phyloP scores from a whole-genome alignment of 2,797 vertebrate genomes.

The Otolemur crassicaudatus region DNA sequence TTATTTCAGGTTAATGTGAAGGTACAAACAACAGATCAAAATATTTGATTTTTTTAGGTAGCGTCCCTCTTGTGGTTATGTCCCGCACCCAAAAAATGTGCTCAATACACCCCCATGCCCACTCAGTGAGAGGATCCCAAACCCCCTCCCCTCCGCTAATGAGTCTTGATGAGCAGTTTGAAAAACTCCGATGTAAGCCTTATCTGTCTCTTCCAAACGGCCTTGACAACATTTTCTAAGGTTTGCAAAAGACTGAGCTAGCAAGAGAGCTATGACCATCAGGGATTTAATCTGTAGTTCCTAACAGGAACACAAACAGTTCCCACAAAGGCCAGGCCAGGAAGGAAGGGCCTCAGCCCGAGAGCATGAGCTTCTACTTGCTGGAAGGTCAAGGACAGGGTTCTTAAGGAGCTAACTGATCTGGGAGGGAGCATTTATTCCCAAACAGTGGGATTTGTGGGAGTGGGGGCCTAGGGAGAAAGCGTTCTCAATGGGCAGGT shows the following conservation, averaged over 20 bases:
- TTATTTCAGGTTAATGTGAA: too few relatives aligned
- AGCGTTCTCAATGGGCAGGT: background rate
- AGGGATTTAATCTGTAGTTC: background rate
- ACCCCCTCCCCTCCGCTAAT: background rate
- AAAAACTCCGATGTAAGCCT: conserved; percentile 10
- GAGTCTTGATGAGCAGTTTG: background rate
- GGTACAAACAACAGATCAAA: too few relatives aligned
- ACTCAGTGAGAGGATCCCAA: too few relatives aligned
- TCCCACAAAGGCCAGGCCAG: conserved; percentile 2
- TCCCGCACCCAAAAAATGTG: too few relatives aligned
- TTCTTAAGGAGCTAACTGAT: background rate
- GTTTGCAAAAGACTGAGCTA: background rate
- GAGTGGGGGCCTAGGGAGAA: background rate
- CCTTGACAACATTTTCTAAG: conserved; percentile 16
- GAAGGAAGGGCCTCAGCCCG: conserved; percentile 47
- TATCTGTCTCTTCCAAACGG: background rate
- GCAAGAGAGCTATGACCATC: background rate
- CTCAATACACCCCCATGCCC: too few relatives aligned
- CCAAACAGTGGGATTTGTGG: background rate
- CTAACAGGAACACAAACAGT: conserved; percentile 30
- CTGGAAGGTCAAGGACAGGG: conserved; percentile 39
- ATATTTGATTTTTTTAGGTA: too few relatives aligned
- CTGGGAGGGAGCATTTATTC: background rate
- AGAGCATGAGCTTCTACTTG: background rate
- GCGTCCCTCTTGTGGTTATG: too few relatives aligned